phyloP scores from a whole-genome alignment of 2,113 vertebrate species.

The Ceuthmochares aereus region DNA sequence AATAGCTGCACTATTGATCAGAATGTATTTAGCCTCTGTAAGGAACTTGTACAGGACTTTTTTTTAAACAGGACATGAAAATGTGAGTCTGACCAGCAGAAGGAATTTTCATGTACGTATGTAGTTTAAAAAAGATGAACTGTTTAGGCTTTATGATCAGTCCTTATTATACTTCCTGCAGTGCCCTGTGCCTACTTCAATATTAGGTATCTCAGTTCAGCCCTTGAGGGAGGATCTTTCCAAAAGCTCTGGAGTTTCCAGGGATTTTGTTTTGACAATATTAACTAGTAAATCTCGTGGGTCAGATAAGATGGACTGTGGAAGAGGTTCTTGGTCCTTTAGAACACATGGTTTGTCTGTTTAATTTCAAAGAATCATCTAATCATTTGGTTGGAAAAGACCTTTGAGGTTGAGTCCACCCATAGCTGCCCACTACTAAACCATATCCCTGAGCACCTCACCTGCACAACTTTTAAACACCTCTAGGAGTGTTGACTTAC shows the following conservation, averaged over 20 bases:
- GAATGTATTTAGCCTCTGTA: neutral
- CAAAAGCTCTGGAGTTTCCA: neutral
- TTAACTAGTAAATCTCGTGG: neutral
- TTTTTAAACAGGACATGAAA: neutral
- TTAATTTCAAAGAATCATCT: neutral
- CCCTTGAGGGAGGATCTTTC: neutral
- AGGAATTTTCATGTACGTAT: neutral
- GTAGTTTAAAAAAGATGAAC: neutral
- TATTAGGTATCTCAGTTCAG: neutral
- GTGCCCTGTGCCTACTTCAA: neutral
- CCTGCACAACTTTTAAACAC: no score
- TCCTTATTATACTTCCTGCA: neutral
- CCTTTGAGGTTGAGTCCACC: no score
- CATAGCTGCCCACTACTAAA: no score
- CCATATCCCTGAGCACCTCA: no score
- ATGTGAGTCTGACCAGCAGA: neutral
- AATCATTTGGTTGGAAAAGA: no score
- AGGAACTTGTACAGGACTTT: neutral
- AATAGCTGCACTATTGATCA: slow-evolving; percentile 23
- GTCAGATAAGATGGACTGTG: neutral
- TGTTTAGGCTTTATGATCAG: neutral
- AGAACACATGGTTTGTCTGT: neutral
- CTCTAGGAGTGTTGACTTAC: no score
- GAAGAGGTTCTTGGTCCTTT: neutral
- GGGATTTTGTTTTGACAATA: neutral